Percentiles rank a stretch among this genome's conserved stretches.
Evolutionary conservation across 2,797 vertebrate genomes (phyloP).

Genomic region (Gymnocypris eckloni): DNA sequence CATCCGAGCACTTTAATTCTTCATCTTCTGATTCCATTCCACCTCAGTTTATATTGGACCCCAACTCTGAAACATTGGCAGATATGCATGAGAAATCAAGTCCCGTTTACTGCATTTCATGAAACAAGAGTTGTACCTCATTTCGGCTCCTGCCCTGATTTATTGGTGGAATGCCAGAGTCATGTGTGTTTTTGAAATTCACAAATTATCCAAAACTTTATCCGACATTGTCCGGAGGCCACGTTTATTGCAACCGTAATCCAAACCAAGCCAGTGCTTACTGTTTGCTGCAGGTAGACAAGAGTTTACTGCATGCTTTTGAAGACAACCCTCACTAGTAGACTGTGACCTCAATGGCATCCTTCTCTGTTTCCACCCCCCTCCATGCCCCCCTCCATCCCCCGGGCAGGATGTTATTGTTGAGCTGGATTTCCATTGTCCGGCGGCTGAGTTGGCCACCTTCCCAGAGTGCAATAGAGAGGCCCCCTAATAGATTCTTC

Average conservation of each 20-base stretch:
- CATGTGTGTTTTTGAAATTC: background rate
- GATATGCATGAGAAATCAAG: background rate
- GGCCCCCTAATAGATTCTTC: conserved; percentile 84
- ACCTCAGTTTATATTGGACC: background rate
- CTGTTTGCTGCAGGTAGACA: conserved; percentile 47
- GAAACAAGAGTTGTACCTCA: background rate
- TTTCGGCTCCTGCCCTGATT: background rate
- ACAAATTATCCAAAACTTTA: background rate
- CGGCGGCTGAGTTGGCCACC: conserved; percentile 78
- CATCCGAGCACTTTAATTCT: background rate
- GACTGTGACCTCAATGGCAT: conserved; percentile 51
- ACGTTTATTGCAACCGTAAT: background rate
- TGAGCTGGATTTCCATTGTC: conserved; percentile 84
- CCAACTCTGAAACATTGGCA: background rate
- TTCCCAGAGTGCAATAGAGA: conserved; percentile 77
- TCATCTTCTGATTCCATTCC: background rate
- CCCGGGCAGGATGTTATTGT: conserved; percentile 86
- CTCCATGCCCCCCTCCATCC: conserved; percentile 63
- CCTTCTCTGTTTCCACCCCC: conserved; percentile 35
- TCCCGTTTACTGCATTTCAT: background rate
- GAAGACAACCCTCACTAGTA: conserved; percentile 44
- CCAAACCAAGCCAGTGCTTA: background rate
- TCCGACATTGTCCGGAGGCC: background rate
- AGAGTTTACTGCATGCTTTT: conserved; percentile 44
- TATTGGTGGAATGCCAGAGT: background rate